These are phyloP conservation scores for Sylvietta virens DNA, from an alignment of 2,113 vertebrate species.

Conservation along the genomic window DNA sequence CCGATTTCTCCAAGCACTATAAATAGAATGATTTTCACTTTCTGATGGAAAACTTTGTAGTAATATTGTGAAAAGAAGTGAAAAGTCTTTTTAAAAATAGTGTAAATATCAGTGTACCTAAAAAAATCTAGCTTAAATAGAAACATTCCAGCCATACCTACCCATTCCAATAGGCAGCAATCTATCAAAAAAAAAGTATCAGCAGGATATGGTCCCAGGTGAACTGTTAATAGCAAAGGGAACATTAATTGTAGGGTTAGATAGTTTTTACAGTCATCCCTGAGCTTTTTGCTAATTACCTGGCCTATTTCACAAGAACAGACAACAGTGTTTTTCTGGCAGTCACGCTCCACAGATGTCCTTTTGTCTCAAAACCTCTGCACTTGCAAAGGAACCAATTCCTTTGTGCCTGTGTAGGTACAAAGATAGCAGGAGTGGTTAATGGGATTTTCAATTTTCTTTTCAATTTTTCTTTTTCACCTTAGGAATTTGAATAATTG, in stretches of 20 bases:
- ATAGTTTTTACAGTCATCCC: neutral
- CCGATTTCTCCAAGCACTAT: neutral
- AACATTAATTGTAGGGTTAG: neutral
- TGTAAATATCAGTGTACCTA: neutral
- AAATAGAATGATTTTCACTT: neutral
- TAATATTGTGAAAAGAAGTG: neutral
- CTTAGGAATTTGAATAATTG: constrained; percentile 37
- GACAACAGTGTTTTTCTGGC: neutral
- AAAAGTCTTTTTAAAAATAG: neutral
- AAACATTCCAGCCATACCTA: neutral
- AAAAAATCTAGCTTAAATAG: neutral
- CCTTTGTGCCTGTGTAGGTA: neutral
- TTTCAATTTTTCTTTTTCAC: constrained; percentile 46
- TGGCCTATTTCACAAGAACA: neutral
- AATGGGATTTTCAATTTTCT: constrained; percentile 49
- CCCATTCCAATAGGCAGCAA: neutral
- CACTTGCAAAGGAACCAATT: neutral
- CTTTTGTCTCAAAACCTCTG: neutral
- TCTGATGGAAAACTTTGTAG: neutral
- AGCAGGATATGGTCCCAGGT: neutral
- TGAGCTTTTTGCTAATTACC: constrained; percentile 13
- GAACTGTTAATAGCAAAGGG: neutral
- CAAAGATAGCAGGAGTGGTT: neutral
- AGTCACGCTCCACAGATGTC: neutral
- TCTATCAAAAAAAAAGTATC: neutral